These are phyloP conservation scores for Cacatua alba DNA, from an alignment of 2,113 vertebrate genomes.

Conservation along the genomic window DNA sequence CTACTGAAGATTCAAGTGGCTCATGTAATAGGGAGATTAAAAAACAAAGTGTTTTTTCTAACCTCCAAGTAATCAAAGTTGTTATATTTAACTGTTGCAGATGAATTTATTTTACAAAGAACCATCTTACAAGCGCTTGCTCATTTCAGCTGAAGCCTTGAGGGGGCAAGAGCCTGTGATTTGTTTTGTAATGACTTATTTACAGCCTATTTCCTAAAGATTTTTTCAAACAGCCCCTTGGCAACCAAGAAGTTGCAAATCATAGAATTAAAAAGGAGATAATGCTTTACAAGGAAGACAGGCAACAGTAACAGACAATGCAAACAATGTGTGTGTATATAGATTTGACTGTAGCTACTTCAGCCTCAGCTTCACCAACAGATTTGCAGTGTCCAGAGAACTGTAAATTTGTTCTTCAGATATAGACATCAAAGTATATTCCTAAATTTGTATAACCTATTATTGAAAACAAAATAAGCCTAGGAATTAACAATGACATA, in stretches of 20 bases:
- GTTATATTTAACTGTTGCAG: neutral
- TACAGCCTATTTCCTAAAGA: neutral
- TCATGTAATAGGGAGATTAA: neutral
- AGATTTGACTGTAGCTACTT: neutral
- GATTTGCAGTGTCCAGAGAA: neutral
- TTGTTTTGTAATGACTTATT: slow-evolving; percentile 16
- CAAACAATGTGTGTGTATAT: neutral
- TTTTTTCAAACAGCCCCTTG: neutral
- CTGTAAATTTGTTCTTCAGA: neutral
- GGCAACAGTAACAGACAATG: neutral
- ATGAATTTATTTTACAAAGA: neutral
- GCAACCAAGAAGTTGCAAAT: neutral
- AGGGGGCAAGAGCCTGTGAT: neutral
- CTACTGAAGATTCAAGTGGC: neutral
- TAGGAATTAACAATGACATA: neutral
- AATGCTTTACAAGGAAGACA: neutral
- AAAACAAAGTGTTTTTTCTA: neutral
- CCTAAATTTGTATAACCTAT: neutral
- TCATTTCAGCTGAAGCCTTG: slow-evolving; percentile 9
- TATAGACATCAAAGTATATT: neutral
- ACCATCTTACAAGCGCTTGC: neutral
- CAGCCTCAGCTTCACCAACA: neutral
- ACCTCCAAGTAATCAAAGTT: neutral
- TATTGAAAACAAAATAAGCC: neutral
- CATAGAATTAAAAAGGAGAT: neutral